Percentiles rank a stretch among this genome's conserved stretches.
Evolutionary conservation across 2,113 vertebrate genomes (phyloP).

Genomic region (Alaudala cheleensis): DNA sequence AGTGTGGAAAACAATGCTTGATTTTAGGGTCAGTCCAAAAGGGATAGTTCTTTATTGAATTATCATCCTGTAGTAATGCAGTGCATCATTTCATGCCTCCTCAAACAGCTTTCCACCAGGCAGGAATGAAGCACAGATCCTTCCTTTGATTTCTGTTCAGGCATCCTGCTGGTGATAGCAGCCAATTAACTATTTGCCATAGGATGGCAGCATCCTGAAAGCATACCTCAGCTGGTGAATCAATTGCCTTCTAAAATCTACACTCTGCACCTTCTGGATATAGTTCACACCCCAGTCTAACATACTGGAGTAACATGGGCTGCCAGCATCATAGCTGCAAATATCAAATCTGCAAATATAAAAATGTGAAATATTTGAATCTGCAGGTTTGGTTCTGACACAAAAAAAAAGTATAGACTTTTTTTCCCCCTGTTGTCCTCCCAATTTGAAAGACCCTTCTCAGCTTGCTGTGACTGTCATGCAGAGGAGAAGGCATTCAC

Average conservation of each 20-base stretch:
- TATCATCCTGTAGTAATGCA: neutral
- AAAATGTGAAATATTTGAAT: neutral
- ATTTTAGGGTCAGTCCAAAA: neutral
- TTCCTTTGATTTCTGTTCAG: neutral
- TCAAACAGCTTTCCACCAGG: neutral
- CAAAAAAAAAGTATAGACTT: neutral
- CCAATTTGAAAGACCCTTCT: neutral
- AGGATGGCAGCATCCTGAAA: neutral
- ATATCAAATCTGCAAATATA: neutral
- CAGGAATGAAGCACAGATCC: neutral
- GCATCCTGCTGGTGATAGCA: neutral
- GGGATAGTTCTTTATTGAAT: neutral
- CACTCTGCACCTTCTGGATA: neutral
- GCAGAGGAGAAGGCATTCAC: neutral
- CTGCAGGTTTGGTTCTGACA: neutral
- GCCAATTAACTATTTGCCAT: neutral
- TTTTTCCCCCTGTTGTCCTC: neutral
- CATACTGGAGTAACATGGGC: neutral
- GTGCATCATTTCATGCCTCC: neutral
- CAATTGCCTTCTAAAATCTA: neutral
- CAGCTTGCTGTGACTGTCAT: neutral
- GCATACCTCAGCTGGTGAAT: neutral
- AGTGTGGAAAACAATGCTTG: neutral
- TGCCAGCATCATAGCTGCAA: neutral
- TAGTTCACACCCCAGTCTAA: neutral